phyloP scores from a whole-genome alignment of 1,140 invertebrate genomes.

The Pseudoatta argentina region DNA sequence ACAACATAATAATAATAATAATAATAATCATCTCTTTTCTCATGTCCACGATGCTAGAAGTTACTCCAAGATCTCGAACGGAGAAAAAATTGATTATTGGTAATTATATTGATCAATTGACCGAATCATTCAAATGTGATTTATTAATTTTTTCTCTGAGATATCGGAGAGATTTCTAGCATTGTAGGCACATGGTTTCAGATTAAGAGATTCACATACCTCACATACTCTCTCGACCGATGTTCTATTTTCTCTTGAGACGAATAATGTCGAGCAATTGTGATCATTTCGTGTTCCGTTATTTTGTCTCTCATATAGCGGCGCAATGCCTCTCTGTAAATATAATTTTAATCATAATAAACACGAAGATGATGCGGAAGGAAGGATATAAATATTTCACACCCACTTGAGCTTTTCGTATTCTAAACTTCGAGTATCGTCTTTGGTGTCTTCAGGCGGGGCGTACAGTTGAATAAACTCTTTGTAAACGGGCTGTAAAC shows the following conservation, averaged over 20 bases:
- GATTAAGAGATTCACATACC: slow-evolving; percentile 73
- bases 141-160: too few relatives aligned
- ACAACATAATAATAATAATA: too few relatives aligned
- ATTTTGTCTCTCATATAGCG: slow-evolving; percentile 88
- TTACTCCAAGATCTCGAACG: too few relatives aligned
- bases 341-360: slow-evolving; percentile 23
- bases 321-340: slow-evolving; percentile 87
- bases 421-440: slow-evolving; percentile 83
- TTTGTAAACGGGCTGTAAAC: slow-evolving; percentile 89
- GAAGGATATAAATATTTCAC: slow-evolving; percentile 11
- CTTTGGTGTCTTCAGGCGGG: slow-evolving; percentile 82
- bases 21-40: too few relatives aligned
- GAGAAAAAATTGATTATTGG: too few relatives aligned
- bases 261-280: slow-evolving; percentile 89
- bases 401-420: slow-evolving; percentile 87
- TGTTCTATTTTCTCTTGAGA: slow-evolving; percentile 80
- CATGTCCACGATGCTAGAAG: too few relatives aligned
- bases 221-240: slow-evolving; percentile 85
- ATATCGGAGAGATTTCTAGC: too few relatives aligned
- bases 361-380: not conserved
- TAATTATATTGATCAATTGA: too few relatives aligned
- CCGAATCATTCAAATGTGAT: too few relatives aligned
- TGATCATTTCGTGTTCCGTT: slow-evolving; percentile 92
- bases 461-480: slow-evolving; percentile 91
- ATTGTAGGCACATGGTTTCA: too few relatives aligned